Evolutionary conservation across 2,113 vertebrate species (phyloP).

Genomic region (Calyptommatus sinebrachiatus): DNA sequence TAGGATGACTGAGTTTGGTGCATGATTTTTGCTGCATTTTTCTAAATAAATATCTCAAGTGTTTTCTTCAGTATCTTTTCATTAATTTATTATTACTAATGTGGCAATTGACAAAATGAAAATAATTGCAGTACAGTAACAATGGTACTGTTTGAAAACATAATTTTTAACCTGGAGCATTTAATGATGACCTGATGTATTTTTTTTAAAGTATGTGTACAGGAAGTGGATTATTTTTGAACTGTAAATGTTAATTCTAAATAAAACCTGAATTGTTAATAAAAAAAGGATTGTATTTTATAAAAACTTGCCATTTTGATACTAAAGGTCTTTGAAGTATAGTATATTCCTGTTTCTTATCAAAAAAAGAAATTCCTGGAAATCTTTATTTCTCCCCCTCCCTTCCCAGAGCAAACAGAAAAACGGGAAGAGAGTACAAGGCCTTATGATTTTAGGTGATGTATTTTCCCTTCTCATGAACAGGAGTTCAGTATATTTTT

Average conservation of each 20-base stretch:
- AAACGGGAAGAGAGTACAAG: neutral
- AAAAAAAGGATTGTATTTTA: slow-evolving; percentile 37
- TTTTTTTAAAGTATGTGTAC: slow-evolving; percentile 67
- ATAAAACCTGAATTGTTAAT: slow-evolving; percentile 66
- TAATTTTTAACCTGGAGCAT: slow-evolving; percentile 66
- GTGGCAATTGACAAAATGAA: slow-evolving; percentile 53
- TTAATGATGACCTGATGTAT: slow-evolving; percentile 69
- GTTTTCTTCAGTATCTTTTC: slow-evolving; percentile 62
- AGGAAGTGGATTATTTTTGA: slow-evolving; percentile 66
- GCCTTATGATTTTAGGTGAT: neutral
- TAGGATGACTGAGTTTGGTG: slow-evolving; percentile 41
- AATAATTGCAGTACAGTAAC: slow-evolving; percentile 56
- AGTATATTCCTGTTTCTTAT: slow-evolving; percentile 3
- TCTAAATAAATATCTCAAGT: slow-evolving; percentile 59
- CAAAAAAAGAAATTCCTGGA: no score
- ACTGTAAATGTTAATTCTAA: slow-evolving; percentile 64
- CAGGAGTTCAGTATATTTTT: no score
- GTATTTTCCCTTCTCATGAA: no score
- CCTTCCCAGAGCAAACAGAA: no score
- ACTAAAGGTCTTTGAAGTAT: neutral
- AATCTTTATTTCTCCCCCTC: no score
- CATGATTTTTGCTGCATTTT: slow-evolving; percentile 45
- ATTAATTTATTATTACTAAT: slow-evolving; percentile 70
- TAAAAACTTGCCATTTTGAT: slow-evolving; percentile 31
- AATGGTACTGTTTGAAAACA: slow-evolving; percentile 63